These are phyloP conservation scores for Brenthis daphne DNA, from an alignment of 2,888 invertebrate genomes.

Conservation along the genomic window DNA sequence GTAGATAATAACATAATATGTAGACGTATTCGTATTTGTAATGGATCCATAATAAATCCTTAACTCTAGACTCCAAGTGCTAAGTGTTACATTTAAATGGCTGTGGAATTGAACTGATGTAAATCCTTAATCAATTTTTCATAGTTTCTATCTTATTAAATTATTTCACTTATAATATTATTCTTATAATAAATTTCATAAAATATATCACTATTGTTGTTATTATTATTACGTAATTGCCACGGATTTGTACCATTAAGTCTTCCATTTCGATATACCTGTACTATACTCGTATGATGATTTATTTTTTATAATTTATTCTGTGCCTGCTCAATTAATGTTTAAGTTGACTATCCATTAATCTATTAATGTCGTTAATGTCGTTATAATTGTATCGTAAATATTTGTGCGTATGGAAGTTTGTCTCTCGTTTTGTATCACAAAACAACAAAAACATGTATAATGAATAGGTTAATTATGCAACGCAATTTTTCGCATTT, in stretches of 20 bases:
- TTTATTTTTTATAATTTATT: slow-evolving; percentile 60
- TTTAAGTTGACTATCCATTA: slow-evolving; percentile 53
- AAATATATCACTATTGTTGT: slow-evolving; percentile 30
- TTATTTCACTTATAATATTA: slow-evolving; percentile 52
- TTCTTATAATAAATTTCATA: slow-evolving; percentile 54
- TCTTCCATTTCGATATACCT: slow-evolving; percentile 77
- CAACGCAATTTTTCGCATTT: slow-evolving; percentile 28
- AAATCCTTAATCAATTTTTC: slow-evolving; percentile 67
- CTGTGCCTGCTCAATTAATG: slow-evolving; percentile 69
- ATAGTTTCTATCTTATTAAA: slow-evolving; percentile 54
- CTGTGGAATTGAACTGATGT: slow-evolving; percentile 80
- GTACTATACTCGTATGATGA: slow-evolving; percentile 49
- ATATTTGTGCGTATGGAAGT: neutral
- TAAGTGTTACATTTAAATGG: slow-evolving; percentile 76
- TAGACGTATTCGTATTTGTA: slow-evolving; percentile 41
- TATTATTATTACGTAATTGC: slow-evolving; percentile 59
- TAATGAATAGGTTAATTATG: slow-evolving; percentile 24
- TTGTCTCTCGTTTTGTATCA: slow-evolving; percentile 1
- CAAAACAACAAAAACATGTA: neutral
- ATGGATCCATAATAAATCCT: slow-evolving; percentile 42
- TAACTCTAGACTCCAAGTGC: slow-evolving; percentile 69
- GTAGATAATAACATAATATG: slow-evolving; percentile 39
- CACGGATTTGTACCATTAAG: slow-evolving; percentile 72
- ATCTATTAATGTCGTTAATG: slow-evolving; percentile 47
- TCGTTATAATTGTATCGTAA: slow-evolving; percentile 41